Base-by-base conservation (phyloP, 1,140 invertebrate genomes). In the Sitophilus oryzae region DNA sequence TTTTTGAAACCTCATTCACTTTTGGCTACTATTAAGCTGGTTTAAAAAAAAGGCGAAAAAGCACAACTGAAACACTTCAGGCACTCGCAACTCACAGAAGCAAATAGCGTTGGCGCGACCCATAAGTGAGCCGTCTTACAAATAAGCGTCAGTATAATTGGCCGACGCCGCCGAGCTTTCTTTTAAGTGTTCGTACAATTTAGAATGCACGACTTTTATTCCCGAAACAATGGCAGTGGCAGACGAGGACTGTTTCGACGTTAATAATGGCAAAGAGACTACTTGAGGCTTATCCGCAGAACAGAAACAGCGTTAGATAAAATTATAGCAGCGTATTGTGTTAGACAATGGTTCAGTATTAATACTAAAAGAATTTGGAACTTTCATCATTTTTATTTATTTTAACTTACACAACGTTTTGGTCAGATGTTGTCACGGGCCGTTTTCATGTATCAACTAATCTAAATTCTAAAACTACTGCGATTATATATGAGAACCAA, bases 111-210 rank as follows among this genome's bases (percentile, higher is more conserved):
- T n/a, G n/a, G n/a, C n/a, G n/a, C 25, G 25, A 6, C 5, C 25
- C 5, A 30, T 11, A 30, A 11, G 25, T 11, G 25, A 30, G n/a
- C n/a, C 25, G 25, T 30, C 25, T 30, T 30, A 30, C 25, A 30
- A 30, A 11, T 30, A 30, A 30, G 25, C 25, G 25, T 30, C 25
- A 11, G 11, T 5, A 30, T 46, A 54, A 54, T 54, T 47, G 43
- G 44, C 18, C 20, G 19, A 38, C 43, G 34, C 34, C 52, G 34
- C 34, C 38, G 43, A 46, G 30, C 42, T 54, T 54, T 54, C 34
- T 44, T 52, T 52, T 52, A 52, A 52, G 50, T 52, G 50, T 52
- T 42, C 44, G 15, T n/a, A 20, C 42, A 46, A 54, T 54, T 34
- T 41, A 38, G 42, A 34, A 46, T 43, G 44, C 40, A 36, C 20